Conservation (phyloP, 2,888 invertebrate genomes). For the Yponomeuta evonymella region DNA sequence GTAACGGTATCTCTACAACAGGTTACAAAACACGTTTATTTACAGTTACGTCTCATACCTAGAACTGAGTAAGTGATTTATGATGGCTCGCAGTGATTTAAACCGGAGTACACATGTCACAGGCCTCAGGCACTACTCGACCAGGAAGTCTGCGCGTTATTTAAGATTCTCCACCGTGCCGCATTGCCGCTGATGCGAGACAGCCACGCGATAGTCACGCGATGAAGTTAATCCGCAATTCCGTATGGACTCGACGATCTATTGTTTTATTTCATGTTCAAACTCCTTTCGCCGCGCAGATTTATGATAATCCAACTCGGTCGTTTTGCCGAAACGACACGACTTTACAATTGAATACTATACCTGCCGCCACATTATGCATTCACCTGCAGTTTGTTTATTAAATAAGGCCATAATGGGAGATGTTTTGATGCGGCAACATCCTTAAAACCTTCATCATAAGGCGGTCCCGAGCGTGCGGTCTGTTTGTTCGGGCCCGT, state of each 20-base stretch:
- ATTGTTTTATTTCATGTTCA: slow-evolving; percentile 30
- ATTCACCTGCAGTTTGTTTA: slow-evolving; percentile 15
- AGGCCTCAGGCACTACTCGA: slow-evolving; percentile 3
- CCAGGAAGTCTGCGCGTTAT: slow-evolving; percentile 17
- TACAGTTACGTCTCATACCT: background rate
- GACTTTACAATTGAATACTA: slow-evolving; percentile 6
- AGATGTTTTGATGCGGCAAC: slow-evolving; percentile 23
- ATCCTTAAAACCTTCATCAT: slow-evolving; percentile 33
- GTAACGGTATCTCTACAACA: background rate
- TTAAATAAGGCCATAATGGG: slow-evolving; percentile 5
- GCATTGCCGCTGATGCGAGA: slow-evolving; percentile 42
- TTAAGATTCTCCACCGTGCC: slow-evolving; percentile 19
- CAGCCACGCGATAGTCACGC: slow-evolving; percentile 64
- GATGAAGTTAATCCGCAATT: slow-evolving; percentile 20
- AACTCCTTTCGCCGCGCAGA: slow-evolving; percentile 26
- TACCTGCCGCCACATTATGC: slow-evolving; percentile 18
- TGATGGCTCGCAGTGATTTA: background rate
- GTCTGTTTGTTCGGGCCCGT: slow-evolving; percentile 51
- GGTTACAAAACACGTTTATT: background rate
- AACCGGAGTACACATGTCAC: background rate
- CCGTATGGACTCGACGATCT: slow-evolving; percentile 37
- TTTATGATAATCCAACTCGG: slow-evolving; percentile 17
- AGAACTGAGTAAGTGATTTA: background rate
- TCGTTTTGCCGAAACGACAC: background rate
- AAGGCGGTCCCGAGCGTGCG: slow-evolving; percentile 37